Conservation (phyloP, 1,140 invertebrate species). For the Tetragonula clypearis region DNA sequence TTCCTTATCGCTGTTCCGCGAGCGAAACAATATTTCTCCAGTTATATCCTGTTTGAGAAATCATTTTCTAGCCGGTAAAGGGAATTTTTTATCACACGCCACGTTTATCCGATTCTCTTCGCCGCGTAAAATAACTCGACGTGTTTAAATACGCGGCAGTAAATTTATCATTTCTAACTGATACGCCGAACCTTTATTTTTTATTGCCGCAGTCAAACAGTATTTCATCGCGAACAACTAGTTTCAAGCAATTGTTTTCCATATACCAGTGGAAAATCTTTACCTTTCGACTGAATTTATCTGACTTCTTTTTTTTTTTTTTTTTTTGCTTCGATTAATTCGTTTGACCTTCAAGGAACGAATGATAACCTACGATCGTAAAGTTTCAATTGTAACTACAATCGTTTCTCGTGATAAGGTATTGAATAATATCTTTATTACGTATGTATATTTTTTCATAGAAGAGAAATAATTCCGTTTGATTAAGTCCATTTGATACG, state of each 20-base stretch:
- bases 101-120: constrained; percentile 5
- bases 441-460: not conserved
- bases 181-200: not conserved
- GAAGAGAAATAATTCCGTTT: not conserved
- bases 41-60: not conserved
- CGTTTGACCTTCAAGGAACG: not conserved
- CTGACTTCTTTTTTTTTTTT: not conserved
- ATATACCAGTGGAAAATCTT: not conserved
- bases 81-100: not conserved
- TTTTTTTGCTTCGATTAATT: not conserved
- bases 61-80: not conserved
- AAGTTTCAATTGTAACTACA: not conserved
- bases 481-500: not conserved
- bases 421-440: not conserved
- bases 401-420: not conserved
- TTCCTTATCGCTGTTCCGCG: too few species aligned
- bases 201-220: not conserved
- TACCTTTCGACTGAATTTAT: not conserved
- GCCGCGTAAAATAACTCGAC: constrained; percentile 10
- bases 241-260: constrained; percentile 5
- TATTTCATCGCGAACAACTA: constrained; percentile 9
- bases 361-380: not conserved
- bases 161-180: constrained; percentile 19
- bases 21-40: not conserved
- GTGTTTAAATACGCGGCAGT: constrained; percentile 11